Percentiles rank a stretch among this genome's conserved stretches.
Conservation (phyloP, 2,113 vertebrate species). For the Etheostoma spectabile region DNA sequence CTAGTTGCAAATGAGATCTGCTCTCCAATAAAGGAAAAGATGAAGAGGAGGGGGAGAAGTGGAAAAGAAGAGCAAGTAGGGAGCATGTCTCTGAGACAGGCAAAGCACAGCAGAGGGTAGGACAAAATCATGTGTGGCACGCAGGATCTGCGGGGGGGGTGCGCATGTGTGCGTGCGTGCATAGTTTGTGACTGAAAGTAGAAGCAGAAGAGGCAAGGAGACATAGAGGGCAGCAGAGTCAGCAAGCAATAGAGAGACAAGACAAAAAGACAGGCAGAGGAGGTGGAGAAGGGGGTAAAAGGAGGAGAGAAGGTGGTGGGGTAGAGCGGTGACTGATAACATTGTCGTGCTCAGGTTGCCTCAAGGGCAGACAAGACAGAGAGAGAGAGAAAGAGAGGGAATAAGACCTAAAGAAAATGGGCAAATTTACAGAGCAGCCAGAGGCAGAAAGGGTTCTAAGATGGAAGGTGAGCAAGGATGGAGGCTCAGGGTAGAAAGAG, state of each 20-base stretch:
- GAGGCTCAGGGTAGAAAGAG: conserved; percentile 19
- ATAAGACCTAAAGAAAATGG: conserved; percentile 60
- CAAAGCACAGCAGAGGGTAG: neutral
- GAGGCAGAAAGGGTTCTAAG: conserved; percentile 51
- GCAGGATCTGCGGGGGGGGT: conserved; percentile 5
- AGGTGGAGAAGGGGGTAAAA: conserved; percentile 18
- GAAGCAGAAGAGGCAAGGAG: conserved; percentile 50
- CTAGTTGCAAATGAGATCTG: conserved; percentile 65
- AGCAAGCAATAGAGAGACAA: conserved; percentile 51
- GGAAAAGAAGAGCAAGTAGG: conserved; percentile 17
- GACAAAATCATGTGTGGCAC: conserved; percentile 4
- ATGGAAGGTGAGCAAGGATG: conserved; percentile 61
- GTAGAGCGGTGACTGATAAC: conserved; percentile 77
- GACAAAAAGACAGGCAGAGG: conserved; percentile 39
- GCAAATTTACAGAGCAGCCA: conserved; percentile 66
- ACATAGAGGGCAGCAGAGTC: conserved; percentile 64
- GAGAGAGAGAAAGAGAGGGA: conserved; percentile 47
- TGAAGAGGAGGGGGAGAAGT: conserved; percentile 21
- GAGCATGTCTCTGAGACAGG: conserved; percentile 9
- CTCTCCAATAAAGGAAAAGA: conserved; percentile 34
- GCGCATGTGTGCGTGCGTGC: conserved; percentile 11
- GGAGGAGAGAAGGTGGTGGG: conserved; percentile 35
- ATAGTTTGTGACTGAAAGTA: conserved; percentile 33
- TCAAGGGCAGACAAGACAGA: conserved; percentile 74
- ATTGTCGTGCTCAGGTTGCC: conserved; percentile 74